Conservation (phyloP, 1,140 invertebrate species). For the Kradibia gibbosae region DNA sequence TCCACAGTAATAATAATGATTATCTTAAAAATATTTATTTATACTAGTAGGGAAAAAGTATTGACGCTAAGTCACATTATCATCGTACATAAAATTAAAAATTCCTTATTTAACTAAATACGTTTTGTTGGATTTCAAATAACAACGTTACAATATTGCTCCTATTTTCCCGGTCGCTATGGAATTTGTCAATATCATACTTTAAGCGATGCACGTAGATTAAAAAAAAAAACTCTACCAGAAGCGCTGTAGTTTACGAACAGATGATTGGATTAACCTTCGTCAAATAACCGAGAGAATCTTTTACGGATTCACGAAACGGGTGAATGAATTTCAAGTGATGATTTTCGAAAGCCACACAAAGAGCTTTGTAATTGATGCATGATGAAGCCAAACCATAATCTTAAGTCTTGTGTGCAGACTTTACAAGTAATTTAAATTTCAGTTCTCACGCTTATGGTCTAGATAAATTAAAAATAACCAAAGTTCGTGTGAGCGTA, state of each 20-base stretch:
- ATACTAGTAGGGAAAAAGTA: too few species aligned
- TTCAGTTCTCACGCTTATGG: too few species aligned
- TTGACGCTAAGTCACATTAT: too few species aligned
- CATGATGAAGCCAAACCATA: background rate
- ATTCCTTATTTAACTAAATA: too few species aligned
- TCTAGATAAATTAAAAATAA: too few species aligned
- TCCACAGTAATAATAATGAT: too few species aligned
- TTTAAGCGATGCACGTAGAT: background rate
- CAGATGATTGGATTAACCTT: slow-evolving; percentile 18
- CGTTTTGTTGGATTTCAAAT: too few species aligned
- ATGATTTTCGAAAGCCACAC: background rate
- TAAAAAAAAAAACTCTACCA: background rate
- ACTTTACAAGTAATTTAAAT: background rate
- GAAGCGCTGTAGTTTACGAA: background rate
- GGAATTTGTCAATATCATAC: background rate
- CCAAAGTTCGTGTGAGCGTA: too few species aligned
- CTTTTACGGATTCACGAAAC: slow-evolving; percentile 16
- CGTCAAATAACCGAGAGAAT: slow-evolving; percentile 31
- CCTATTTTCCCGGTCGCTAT: background rate
- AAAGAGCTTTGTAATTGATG: background rate
- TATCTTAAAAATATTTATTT: too few species aligned
- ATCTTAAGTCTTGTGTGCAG: background rate
- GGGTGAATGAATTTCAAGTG: slow-evolving; percentile 33
- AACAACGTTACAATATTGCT: too few species aligned
- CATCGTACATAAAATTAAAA: too few species aligned